These are phyloP conservation scores for Megalonaias nervosa DNA, from an alignment of 1,140 invertebrate genomes.

Conservation along the genomic window DNA sequence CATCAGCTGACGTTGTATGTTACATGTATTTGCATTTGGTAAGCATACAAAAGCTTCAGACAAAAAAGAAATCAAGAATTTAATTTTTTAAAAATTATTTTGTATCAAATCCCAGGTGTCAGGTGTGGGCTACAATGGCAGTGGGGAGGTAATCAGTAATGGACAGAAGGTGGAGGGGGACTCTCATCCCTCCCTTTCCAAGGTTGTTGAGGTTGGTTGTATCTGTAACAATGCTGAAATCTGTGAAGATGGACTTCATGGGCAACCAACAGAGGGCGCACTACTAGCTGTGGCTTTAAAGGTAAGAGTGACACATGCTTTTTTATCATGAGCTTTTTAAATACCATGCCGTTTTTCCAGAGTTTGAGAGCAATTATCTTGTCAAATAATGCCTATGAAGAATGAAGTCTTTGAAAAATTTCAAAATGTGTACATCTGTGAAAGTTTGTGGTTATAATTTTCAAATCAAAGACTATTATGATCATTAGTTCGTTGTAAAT, in stretches of 20 bases:
- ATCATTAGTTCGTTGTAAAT: too few relatives aligned
- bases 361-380: neutral
- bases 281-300: slow-evolving; percentile 93
- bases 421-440: too few relatives aligned
- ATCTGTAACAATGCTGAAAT: slow-evolving; percentile 98
- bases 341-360: neutral
- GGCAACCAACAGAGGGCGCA: slow-evolving; percentile 98
- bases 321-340: too few relatives aligned
- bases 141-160: slow-evolving; percentile 87
- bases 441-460: too few relatives aligned
- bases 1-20: too few relatives aligned
- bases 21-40: too few relatives aligned
- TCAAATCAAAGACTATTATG: too few relatives aligned
- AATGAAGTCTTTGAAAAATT: neutral
- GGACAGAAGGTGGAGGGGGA: slow-evolving; percentile 74
- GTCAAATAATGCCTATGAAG: neutral
- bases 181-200: slow-evolving; percentile 60
- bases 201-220: slow-evolving; percentile 80
- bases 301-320: slow-evolving; percentile 64
- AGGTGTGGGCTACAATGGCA: slow-evolving; percentile 93
- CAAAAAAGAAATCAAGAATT: too few relatives aligned
- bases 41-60: too few relatives aligned
- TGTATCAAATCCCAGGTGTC: slow-evolving; percentile 73
- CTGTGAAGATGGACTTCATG: slow-evolving; percentile 84
- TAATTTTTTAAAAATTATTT: too few relatives aligned